Evolutionary conservation across 2,888 invertebrate species (phyloP).

Genomic region (Pristionchus mayeri): DNA sequence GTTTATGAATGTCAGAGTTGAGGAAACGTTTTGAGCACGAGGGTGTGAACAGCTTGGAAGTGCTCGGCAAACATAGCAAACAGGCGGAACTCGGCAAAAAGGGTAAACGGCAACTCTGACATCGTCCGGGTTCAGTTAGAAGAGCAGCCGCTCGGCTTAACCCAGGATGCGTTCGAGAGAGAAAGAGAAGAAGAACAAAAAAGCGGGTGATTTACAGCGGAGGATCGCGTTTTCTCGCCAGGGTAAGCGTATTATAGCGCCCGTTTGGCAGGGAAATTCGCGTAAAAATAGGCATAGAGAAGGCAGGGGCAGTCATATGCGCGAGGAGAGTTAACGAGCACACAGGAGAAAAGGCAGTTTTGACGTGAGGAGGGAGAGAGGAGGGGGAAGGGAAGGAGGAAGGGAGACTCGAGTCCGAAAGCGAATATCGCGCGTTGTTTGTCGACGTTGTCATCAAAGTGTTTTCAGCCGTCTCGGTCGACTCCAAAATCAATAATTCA

Average conservation of each 20-base stretch:
- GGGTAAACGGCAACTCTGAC: neutral
- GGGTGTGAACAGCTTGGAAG: slow-evolving; percentile 32
- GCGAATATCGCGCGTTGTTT: slow-evolving; percentile 26
- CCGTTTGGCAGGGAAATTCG: neutral
- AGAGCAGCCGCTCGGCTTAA: neutral
- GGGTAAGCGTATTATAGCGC: slow-evolving; percentile 35
- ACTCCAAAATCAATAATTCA: neutral
- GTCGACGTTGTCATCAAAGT: neutral
- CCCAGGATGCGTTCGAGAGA: neutral
- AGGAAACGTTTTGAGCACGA: neutral
- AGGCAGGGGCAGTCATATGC: slow-evolving; percentile 2
- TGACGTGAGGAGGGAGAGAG: neutral
- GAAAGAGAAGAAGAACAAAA: slow-evolving; percentile 5
- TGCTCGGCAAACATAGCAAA: slow-evolving; percentile 9
- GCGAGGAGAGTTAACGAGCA: slow-evolving; percentile 26
- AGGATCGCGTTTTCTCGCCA: neutral
- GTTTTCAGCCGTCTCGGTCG: neutral
- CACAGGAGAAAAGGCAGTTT: neutral
- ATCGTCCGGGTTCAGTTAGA: neutral
- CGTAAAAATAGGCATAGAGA: slow-evolving; percentile 14
- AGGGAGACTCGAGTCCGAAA: slow-evolving; percentile 6
- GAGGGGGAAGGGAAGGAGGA: neutral
- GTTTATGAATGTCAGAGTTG: too few relatives aligned
- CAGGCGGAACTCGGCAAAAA: neutral
- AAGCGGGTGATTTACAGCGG: neutral